Evolutionary conservation across 2,113 vertebrate genomes (phyloP), one percentile per base, ranked within the genome.

Genomic region (Ciconia maguari): DNA sequence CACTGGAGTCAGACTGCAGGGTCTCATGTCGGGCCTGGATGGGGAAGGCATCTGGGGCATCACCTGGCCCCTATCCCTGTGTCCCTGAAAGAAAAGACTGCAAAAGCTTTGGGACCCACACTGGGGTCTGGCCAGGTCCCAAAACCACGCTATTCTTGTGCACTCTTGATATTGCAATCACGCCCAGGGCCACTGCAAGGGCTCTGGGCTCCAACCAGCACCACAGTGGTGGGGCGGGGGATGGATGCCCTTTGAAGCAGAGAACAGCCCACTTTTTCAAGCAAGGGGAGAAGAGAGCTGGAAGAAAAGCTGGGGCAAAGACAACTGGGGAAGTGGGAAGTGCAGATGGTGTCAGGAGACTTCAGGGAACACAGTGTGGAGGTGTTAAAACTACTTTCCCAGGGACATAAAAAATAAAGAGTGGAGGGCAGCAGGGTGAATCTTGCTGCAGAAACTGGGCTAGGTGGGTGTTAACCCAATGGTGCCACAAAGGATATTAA

Each of bases 211-310:
- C 93, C 74, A 29, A 87, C 8, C 81, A 71, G 61, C 51, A 16
- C 13, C 66, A 4, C 0, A 0, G 34, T 0, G 3, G 16, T 64
- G n/a, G 41, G 38, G 1, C 2, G 1, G 49, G 34, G 55, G 41
- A 54, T 1, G 3, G 13, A 17, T 2, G 17, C 42, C 58, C 52
- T 62, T 51, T 82, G 52, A 76, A 93, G 36, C 42, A n/a, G 19
- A 80, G 71, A 84, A 29, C 72, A 83, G 21, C 24, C 25, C 68
- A 32, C 46, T 82, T 77, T 75, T 75, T 70, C 57, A 20, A 89
- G 86, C 8, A 32, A 49, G 25, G n/a, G 42, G 18, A n/a, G 44
- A 91, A 69, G 15, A 55, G 82, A 76, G 17, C 10, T 85, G 74
- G 24, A 77, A 88, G 66, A 64, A 82, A 93, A 89, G 30, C 13